These are phyloP conservation scores for Pygmarrhopalites habei DNA, from an alignment of 1,140 invertebrate species.

Conservation along the genomic window DNA sequence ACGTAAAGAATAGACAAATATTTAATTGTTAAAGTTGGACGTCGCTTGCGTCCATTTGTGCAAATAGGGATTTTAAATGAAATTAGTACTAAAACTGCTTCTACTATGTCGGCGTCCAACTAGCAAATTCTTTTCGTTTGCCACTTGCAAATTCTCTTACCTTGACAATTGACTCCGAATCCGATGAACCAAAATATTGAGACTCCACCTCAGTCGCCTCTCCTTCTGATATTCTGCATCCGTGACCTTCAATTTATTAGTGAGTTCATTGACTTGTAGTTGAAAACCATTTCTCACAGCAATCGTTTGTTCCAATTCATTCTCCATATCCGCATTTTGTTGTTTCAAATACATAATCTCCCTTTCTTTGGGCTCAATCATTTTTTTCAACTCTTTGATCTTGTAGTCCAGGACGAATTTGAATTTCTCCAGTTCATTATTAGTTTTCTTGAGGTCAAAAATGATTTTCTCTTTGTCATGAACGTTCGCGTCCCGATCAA, in stretches of 20 bases:
- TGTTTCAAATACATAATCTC: conserved; percentile 71
- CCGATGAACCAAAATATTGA: conserved; percentile 59
- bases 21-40: too few relatives aligned
- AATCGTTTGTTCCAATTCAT: conserved; percentile 62
- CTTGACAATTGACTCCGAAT: conserved; percentile 72
- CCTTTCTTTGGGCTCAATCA: conserved; percentile 72
- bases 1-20: too few relatives aligned
- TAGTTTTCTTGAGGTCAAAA: conserved; percentile 71
- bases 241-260: conserved; percentile 64
- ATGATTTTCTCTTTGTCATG: conserved; percentile 78
- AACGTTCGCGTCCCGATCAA: conserved; percentile 69
- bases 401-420: conserved; percentile 85
- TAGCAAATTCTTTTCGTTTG: too few relatives aligned
- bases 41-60: too few relatives aligned
- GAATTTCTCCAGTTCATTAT: conserved; percentile 81
- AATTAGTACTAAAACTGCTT: too few relatives aligned
- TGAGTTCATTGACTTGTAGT: conserved; percentile 61
- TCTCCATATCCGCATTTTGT: conserved; percentile 64
- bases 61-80: too few relatives aligned
- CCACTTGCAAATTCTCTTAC: too few relatives aligned
- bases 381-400: conserved; percentile 72
- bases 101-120: too few relatives aligned
- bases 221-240: conserved; percentile 63
- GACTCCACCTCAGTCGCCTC: conserved; percentile 53
- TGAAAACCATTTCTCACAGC: conserved; percentile 58